A percentile compares a stretch with the other conserved stretches of the same genome.
phyloP scores from a whole-genome alignment of 2,113 vertebrate genomes.

The Halichoeres trimaculatus region DNA sequence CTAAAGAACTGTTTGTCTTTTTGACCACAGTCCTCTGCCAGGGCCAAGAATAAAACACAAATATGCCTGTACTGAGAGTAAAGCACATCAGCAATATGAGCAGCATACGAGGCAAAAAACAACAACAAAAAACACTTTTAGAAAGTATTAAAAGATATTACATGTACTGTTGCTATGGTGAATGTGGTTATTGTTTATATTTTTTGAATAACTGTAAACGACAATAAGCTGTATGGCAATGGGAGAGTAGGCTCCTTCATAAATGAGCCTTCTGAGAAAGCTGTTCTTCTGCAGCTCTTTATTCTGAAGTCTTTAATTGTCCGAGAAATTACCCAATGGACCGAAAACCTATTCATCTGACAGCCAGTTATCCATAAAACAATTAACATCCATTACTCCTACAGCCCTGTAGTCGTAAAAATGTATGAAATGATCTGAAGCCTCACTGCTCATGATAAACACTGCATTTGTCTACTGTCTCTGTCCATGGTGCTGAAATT shows the following conservation, averaged over 20 bases:
- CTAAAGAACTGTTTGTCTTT: constrained; percentile 52
- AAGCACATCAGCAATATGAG: no score
- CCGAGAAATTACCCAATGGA: not conserved
- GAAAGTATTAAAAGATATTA: not conserved
- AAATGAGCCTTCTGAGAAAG: not conserved
- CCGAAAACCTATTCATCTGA: not conserved
- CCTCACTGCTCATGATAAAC: not conserved
- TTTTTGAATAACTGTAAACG: not conserved
- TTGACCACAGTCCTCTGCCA: constrained; percentile 8
- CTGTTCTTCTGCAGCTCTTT: not conserved
- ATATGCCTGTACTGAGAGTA: no score
- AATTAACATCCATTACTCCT: not conserved
- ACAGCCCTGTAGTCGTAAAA: not conserved
- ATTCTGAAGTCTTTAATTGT: not conserved
- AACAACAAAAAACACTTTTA: not conserved
- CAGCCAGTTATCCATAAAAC: not conserved
- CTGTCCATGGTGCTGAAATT: not conserved
- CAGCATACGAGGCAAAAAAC: not conserved
- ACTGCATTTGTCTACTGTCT: not conserved
- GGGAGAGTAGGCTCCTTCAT: not conserved
- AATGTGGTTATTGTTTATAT: not conserved
- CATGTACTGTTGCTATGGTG: not conserved
- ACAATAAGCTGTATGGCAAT: not conserved
- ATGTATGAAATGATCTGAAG: not conserved
- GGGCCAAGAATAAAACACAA: not conserved